Percentiles rank a stretch among this genome's conserved stretches.
phyloP scores from a whole-genome alignment of 2,888 invertebrate genomes.

The Tachystola acroxantha region DNA sequence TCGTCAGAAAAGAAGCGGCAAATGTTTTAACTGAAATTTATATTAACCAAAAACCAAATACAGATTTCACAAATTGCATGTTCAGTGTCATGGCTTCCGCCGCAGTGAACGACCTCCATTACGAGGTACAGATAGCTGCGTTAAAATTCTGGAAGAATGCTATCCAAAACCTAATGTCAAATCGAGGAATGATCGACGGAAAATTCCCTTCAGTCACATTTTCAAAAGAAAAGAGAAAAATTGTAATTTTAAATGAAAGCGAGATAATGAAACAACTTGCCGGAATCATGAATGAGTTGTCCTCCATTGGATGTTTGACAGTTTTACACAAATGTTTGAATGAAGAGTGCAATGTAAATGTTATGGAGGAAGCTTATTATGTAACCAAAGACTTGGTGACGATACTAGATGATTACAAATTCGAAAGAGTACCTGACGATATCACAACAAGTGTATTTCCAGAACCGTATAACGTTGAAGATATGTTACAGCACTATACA shows the following conservation, averaged over 20 bases:
- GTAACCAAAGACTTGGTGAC: slow-evolving; percentile 65
- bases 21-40: slow-evolving; percentile 78
- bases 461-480: not conserved
- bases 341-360: slow-evolving; percentile 81
- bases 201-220: slow-evolving; percentile 85
- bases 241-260: slow-evolving; percentile 79
- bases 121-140: slow-evolving; percentile 85
- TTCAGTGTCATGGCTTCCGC: slow-evolving; percentile 79
- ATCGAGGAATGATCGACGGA: slow-evolving; percentile 84
- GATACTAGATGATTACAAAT: slow-evolving; percentile 70
- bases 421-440: slow-evolving; percentile 20
- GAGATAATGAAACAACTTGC: slow-evolving; percentile 79
- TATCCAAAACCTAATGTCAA: slow-evolving; percentile 66
- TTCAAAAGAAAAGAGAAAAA: slow-evolving; percentile 84
- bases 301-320: slow-evolving; percentile 82
- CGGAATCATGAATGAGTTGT: slow-evolving; percentile 79
- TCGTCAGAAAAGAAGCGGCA: slow-evolving; percentile 83
- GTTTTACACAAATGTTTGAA: slow-evolving; percentile 80
- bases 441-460: too few relatives aligned
- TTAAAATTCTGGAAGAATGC: slow-evolving; percentile 82
- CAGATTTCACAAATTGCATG: slow-evolving; percentile 62
- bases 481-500: too few relatives aligned
- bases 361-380: slow-evolving; percentile 76
- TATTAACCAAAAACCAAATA: slow-evolving; percentile 75
- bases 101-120: slow-evolving; percentile 82